Conservation (phyloP, 2,797 vertebrate genomes). For the Fratercula arctica region DNA sequence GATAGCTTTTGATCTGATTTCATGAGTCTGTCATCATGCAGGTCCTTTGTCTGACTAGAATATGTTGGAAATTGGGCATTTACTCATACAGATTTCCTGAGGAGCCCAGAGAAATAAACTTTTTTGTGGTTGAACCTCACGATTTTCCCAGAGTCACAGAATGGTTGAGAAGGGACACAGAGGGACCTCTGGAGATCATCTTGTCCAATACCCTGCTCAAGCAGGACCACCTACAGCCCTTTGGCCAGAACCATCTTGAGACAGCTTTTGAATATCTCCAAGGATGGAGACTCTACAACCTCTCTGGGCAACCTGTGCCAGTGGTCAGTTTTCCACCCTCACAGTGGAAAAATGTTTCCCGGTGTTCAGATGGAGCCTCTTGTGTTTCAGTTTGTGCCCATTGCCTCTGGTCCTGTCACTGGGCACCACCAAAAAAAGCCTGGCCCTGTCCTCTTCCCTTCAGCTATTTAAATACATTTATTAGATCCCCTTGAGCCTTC, state of each 20-base stretch:
- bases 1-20: not conserved
- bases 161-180: not conserved
- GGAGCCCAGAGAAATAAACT: not conserved
- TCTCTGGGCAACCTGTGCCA: not conserved
- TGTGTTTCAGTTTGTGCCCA: not conserved
- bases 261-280: not conserved
- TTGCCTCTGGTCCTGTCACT: not conserved
- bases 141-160: not conserved
- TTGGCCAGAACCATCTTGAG: not conserved
- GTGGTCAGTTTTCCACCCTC: not conserved
- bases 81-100: not conserved
- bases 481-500: not conserved
- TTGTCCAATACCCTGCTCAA: not conserved
- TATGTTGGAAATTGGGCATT: not conserved
- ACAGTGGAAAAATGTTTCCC: not conserved
- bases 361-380: not conserved
- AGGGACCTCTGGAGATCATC: not conserved
- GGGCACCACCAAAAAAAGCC: not conserved
- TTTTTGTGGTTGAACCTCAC: not conserved
- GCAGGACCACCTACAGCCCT: not conserved
- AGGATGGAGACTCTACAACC: not conserved
- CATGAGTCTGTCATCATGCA: not conserved
- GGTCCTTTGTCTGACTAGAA: not conserved
- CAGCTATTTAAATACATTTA: not conserved
- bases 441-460: not conserved